A percentile compares a stretch with the other conserved stretches of the same genome.
Conservation (phyloP, 2,888 invertebrate species). For the Gisinianus flammeolus region DNA sequence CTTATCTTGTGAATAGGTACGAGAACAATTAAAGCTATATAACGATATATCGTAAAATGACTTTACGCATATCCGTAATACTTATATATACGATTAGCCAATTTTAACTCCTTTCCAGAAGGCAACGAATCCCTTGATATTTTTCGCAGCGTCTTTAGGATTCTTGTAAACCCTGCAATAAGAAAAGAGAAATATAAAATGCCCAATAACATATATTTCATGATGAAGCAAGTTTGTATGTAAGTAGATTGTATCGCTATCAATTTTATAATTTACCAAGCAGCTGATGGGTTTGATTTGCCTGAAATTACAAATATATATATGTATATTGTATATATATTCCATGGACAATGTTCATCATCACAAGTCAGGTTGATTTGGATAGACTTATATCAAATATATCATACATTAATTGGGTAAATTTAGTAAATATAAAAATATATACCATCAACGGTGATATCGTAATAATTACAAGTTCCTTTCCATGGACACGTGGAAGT, state of each 20-base stretch:
- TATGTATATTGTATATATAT: neutral
- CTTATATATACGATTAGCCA: constrained; percentile 23
- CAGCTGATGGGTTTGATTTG: constrained; percentile 32
- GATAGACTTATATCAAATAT: too few relatives aligned
- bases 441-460: constrained; percentile 47
- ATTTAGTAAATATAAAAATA: neutral
- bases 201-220: too few relatives aligned
- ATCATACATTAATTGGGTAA: too few relatives aligned
- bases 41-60: too few relatives aligned
- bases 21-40: too few relatives aligned
- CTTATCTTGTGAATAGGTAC: too few relatives aligned
- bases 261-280: constrained; percentile 26
- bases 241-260: neutral
- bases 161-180: constrained; percentile 43
- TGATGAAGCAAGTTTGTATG: neutral
- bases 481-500: constrained; percentile 50
- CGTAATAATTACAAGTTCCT: constrained; percentile 49
- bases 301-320: constrained; percentile 25
- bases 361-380: too few relatives aligned
- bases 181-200: neutral
- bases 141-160: constrained; percentile 48
- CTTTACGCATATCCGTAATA: too few relatives aligned
- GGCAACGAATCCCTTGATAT: constrained; percentile 48
- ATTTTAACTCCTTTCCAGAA: constrained; percentile 51
- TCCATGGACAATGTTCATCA: too few relatives aligned